phyloP scores from a whole-genome alignment of 1,140 invertebrate genomes.

The Gonioctena quinquepunctata region DNA sequence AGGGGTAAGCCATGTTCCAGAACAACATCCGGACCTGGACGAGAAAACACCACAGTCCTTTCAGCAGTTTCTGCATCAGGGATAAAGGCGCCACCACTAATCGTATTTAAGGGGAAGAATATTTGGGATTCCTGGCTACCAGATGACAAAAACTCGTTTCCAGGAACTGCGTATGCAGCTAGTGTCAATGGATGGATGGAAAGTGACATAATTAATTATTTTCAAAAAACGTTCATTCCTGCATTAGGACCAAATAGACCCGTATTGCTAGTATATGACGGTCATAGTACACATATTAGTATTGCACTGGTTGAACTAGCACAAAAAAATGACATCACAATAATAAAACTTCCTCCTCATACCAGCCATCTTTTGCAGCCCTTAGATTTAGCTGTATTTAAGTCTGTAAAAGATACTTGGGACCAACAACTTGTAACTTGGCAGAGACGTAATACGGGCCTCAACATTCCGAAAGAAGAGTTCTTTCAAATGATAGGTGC shows the following conservation, averaged over 20 bases:
- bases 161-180: constrained; percentile 44
- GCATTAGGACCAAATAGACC: constrained; percentile 34
- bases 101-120: constrained; percentile 46
- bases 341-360: constrained; percentile 35
- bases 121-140: constrained; percentile 33
- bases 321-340: constrained; percentile 26
- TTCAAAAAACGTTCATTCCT: constrained; percentile 41
- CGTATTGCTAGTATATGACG: constrained; percentile 43
- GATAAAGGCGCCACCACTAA: constrained; percentile 49
- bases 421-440: constrained; percentile 31
- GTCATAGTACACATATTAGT: not conserved
- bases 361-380: constrained; percentile 47
- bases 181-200: constrained; percentile 50
- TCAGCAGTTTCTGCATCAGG: constrained; percentile 44
- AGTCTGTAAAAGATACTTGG: constrained; percentile 43
- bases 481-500: not conserved
- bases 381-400: constrained; percentile 43
- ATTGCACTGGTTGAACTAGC: not conserved
- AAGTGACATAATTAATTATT: constrained; percentile 38
- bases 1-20: constrained; percentile 37
- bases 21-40: constrained; percentile 44
- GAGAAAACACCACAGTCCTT: constrained; percentile 51
- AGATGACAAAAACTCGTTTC: constrained; percentile 25
- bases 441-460: not conserved
- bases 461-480: not conserved